Evolutionary conservation across 2,888 invertebrate genomes (phyloP).

Genomic region (Nemurella pictetii): DNA sequence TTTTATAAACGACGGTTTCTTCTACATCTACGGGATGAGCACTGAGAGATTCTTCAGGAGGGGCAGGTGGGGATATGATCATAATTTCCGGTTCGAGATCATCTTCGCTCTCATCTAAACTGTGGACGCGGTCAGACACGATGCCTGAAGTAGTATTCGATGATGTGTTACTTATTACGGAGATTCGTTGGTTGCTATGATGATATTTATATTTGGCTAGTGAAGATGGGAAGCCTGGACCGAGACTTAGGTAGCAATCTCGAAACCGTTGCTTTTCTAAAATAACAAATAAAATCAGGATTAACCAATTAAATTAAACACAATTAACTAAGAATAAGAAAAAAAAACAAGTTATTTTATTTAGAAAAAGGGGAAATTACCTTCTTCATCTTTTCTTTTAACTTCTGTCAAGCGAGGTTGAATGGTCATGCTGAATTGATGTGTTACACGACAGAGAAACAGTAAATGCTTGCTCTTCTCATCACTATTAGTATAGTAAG

Average conservation of each 20-base stretch:
- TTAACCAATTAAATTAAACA: too few relatives aligned
- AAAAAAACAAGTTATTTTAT: background rate
- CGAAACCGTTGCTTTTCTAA: constrained; percentile 64
- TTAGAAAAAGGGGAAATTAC: constrained; percentile 48
- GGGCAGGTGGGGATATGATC: constrained; percentile 82
- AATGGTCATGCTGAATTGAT: constrained; percentile 94
- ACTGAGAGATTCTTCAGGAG: constrained; percentile 82
- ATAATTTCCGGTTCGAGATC: constrained; percentile 66
- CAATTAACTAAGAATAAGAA: too few relatives aligned
- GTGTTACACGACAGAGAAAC: constrained; percentile 86
- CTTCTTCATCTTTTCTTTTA: constrained; percentile 80
- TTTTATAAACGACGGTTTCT: constrained; percentile 35
- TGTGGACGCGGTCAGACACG: constrained; percentile 92
- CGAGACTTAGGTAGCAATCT: constrained; percentile 65
- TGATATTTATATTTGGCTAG: constrained; percentile 52
- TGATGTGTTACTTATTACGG: constrained; percentile 89
- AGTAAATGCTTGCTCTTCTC: constrained; percentile 91
- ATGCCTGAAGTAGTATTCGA: constrained; percentile 98
- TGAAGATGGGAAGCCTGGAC: constrained; percentile 35
- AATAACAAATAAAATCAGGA: constrained; percentile 38
- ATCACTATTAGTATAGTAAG: constrained; percentile 88
- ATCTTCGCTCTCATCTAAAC: constrained; percentile 81
- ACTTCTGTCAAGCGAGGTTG: constrained; percentile 83
- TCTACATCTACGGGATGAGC: constrained; percentile 73
- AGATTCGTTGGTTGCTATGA: constrained; percentile 79